Base-by-base conservation (phyloP, 2,797 vertebrate species). In the Darevskia mixta region DNA sequence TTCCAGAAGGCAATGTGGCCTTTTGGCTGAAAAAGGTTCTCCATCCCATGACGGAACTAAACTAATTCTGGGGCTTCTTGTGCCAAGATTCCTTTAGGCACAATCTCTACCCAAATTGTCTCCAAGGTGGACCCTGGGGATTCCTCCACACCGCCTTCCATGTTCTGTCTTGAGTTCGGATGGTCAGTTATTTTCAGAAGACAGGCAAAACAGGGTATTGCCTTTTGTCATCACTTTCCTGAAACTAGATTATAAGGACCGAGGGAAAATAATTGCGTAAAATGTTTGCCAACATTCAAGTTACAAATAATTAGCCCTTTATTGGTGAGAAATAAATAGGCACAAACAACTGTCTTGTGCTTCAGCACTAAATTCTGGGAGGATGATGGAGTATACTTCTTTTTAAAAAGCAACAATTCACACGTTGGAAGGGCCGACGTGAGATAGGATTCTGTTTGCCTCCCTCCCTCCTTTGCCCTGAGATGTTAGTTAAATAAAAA, bases 401-500 rank as follows among this genome's bases (percentile, higher is more conserved):
- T 88, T 88, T 91, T 94, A 91, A 90, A 90, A 93, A 92, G 85
- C 35, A 85, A 77, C 89, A 90, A 92, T 95, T 93, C 2, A 35
- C 91, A 90, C 13, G 58, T 69, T 87, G 86, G 79, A 86, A 92
- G 18, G 72, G n/a, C 32, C 61, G 86, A 76, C 64, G 89, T 80
- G 78, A 95, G 49, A 93, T 69, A 38, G 64, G 79, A 69, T 67
- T 93, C 92, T 94, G 90, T 95, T 95, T 94, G 58, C 78, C 91
- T 23, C 79, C 76, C 41, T 9, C 1, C 85, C 64, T 88, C 29
- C 32, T 32, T 91, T 87, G 86, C 78, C 85, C 89, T 94, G 92
- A 95, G 86, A 92, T 94, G 94, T 96, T 95, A 90, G 90, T 95
- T 96, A 88, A 95, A 89, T 66, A 49, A 49, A 3, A 49, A 49